Conservation (phyloP, 2,113 vertebrate genomes). For the Lepus timidus region DNA sequence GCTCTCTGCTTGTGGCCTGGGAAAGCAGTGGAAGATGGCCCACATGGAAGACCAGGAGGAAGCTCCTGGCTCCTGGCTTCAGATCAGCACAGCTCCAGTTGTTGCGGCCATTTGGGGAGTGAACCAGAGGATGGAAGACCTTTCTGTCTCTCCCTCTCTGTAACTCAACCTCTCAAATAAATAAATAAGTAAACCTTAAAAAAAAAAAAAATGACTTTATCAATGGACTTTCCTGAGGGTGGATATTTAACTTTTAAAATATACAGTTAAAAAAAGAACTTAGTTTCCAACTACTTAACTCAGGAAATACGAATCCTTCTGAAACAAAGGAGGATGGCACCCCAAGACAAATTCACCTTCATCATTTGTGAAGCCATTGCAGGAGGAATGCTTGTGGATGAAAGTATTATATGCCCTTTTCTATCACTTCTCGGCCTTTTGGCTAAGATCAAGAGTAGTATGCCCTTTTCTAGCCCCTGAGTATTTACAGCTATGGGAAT, state of each 20-base stretch:
- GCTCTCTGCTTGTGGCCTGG: too few relatives aligned
- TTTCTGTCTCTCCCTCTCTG: too few relatives aligned
- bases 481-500: not conserved
- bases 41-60: too few relatives aligned
- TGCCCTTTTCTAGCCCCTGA: not conserved
- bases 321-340: not conserved
- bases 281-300: constrained; percentile 21
- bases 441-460: too few relatives aligned
- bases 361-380: not conserved
- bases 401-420: not conserved
- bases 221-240: not conserved
- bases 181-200: too few relatives aligned
- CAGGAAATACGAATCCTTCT: not conserved
- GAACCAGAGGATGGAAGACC: too few relatives aligned
- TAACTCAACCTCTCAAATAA: too few relatives aligned
- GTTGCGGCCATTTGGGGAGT: too few relatives aligned
- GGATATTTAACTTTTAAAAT: constrained; percentile 4
- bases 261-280: not conserved
- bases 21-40: too few relatives aligned
- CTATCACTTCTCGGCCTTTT: too few relatives aligned
- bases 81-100: too few relatives aligned
- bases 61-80: too few relatives aligned
- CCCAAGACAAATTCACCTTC: constrained; percentile 34
- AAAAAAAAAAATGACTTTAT: not conserved
- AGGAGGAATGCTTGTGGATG: not conserved